These are phyloP conservation scores for Ptychodera flava DNA, from an alignment of 35 echinoderm and acorn worm species.

Conservation along the genomic window DNA sequence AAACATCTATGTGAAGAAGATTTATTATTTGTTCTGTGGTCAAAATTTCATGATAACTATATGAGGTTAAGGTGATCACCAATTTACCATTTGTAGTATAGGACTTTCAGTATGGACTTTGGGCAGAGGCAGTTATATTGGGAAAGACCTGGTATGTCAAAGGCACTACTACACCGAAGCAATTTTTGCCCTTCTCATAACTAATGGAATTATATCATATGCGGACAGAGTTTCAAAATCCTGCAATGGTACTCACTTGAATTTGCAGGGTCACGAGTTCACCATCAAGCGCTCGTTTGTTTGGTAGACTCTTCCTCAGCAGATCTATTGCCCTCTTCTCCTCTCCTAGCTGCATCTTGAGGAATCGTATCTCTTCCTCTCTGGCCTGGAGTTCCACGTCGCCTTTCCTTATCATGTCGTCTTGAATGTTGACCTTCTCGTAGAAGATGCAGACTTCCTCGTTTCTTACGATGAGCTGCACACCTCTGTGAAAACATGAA, in stretches of 20 bases:
- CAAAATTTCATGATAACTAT: too few relatives aligned
- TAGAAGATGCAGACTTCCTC: constrained; percentile 99
- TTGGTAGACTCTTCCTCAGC: constrained; percentile 75
- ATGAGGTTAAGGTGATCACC: too few relatives aligned
- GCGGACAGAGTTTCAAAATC: too few relatives aligned
- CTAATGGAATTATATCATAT: too few relatives aligned
- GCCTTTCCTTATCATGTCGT: constrained; percentile 95
- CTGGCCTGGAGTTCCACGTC: constrained; percentile 94
- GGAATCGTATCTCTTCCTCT: constrained; percentile 93
- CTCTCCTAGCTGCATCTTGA: constrained; percentile 93
- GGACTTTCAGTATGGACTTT: too few relatives aligned
- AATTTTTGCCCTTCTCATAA: too few relatives aligned
- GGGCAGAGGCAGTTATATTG: too few relatives aligned
- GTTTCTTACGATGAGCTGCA: constrained; percentile 89
- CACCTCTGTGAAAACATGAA: constrained; percentile 51
- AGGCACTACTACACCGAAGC: too few relatives aligned
- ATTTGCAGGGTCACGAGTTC: constrained; percentile 93
- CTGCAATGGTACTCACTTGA: constrained; percentile 69
- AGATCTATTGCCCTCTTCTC: constrained; percentile 89
- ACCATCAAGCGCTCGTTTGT: constrained; percentile 90
- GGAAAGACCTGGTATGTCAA: too few relatives aligned
- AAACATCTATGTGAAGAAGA: too few relatives aligned
- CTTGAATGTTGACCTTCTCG: constrained; percentile 99
- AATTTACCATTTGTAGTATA: too few relatives aligned
- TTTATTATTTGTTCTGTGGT: too few relatives aligned